phyloP scores from a whole-genome alignment of 2,113 vertebrate species.

The Nematolebias whitei region DNA sequence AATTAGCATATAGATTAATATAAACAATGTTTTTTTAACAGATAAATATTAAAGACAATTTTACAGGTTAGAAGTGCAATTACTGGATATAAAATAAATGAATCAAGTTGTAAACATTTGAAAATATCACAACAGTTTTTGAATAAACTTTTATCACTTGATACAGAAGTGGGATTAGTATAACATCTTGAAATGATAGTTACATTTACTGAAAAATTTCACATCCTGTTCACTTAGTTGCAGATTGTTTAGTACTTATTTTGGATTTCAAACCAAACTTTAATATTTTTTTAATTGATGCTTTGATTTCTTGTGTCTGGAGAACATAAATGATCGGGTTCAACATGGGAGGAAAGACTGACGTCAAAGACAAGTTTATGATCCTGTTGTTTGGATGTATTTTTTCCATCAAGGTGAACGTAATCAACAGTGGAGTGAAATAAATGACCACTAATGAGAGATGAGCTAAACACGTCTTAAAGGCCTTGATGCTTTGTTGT shows the following conservation, averaged over 20 bases:
- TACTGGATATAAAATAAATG: too few species aligned
- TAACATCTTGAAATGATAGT: too few species aligned
- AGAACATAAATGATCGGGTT: slow-evolving; percentile 73
- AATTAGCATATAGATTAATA: too few species aligned
- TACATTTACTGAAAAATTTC: background rate
- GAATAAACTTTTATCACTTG: too few species aligned
- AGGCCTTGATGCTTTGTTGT: slow-evolving; percentile 48
- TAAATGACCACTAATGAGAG: slow-evolving; percentile 62
- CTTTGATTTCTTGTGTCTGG: slow-evolving; percentile 69
- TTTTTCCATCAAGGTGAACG: slow-evolving; percentile 52
- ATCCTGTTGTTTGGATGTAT: slow-evolving; percentile 67
- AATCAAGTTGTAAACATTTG: too few species aligned
- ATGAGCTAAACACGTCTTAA: slow-evolving; percentile 64
- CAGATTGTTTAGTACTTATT: slow-evolving; percentile 9
- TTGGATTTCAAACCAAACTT: slow-evolving; percentile 15
- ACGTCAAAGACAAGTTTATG: slow-evolving; percentile 72
- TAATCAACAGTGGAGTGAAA: slow-evolving; percentile 56
- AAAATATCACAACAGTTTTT: too few species aligned
- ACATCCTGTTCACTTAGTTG: background rate
- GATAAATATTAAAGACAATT: too few species aligned
- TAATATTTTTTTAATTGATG: slow-evolving; percentile 44
- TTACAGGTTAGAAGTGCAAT: too few species aligned
- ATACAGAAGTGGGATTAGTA: too few species aligned
- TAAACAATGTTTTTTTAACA: too few species aligned
- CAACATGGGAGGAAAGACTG: slow-evolving; percentile 58